Evolutionary conservation across 64 coral and sea anemone species (phyloP).

Genomic region (Montipora foliosa): DNA sequence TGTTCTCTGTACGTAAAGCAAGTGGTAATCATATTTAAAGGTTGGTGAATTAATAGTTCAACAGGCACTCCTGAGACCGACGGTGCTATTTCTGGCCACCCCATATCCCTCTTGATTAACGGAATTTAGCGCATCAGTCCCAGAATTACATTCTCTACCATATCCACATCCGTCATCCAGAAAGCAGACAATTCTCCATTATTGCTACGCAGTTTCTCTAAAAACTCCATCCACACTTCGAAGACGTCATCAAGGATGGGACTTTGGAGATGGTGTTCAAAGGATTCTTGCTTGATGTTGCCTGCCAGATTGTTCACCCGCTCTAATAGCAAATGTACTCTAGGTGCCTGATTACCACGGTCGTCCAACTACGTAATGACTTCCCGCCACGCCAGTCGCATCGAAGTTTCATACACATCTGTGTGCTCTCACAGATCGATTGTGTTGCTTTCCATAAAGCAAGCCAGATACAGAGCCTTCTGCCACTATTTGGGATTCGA

Average conservation of each 20-base stretch:
- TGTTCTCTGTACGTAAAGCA: no score
- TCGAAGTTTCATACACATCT: no score
- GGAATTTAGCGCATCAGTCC: not conserved
- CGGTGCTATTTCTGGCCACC: no score
- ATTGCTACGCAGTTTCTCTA: not conserved
- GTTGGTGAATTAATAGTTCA: no score
- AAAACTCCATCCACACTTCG: not conserved
- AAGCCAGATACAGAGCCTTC: not conserved
- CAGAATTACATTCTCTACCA: slow-evolving; percentile 18
- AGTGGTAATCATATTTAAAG: no score
- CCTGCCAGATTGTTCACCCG: not conserved
- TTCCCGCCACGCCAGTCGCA: no score
- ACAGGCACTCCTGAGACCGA: no score
- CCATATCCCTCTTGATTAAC: no score
- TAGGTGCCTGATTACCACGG: not conserved
- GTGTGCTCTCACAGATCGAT: no score
- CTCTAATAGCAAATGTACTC: not conserved
- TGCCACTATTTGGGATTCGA: no score
- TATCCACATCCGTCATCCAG: slow-evolving; percentile 51
- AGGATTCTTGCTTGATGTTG: not conserved
- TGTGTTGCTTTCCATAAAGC: not conserved
- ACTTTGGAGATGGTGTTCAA: not conserved
- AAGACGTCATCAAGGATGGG: not conserved
- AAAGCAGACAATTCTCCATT: slow-evolving; percentile 34
- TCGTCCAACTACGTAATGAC: no score